Percentiles rank a stretch among this genome's conserved stretches.
phyloP scores from a whole-genome alignment of 2,797 vertebrate species.

The Craterocephalus amniculus region DNA sequence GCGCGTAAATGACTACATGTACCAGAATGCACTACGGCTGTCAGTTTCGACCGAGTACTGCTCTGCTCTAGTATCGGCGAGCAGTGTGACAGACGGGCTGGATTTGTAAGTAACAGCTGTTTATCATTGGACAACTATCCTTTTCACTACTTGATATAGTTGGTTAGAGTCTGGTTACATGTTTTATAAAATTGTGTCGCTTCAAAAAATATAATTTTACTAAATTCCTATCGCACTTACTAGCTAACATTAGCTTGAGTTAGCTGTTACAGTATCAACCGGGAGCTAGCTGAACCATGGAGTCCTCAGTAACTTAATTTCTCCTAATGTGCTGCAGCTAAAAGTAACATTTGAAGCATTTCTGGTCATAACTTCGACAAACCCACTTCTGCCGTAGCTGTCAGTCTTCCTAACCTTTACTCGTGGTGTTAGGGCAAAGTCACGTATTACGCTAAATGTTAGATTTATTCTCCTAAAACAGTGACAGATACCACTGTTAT shows the following conservation, averaged over 20 bases:
- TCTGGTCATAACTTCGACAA: neutral
- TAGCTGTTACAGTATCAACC: conserved; percentile 44
- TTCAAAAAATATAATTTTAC: neutral
- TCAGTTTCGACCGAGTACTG: conserved; percentile 26
- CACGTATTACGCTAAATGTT: neutral
- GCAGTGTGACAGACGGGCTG: conserved; percentile 42
- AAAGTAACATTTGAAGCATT: conserved; percentile 28
- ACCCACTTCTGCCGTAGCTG: neutral
- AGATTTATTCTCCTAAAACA: neutral
- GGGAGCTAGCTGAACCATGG: conserved; percentile 38
- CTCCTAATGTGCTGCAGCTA: conserved; percentile 10
- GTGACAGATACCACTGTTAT: neutral
- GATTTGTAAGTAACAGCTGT: conserved; percentile 61
- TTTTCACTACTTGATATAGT: neutral
- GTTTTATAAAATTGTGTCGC: neutral
- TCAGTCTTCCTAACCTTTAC: neutral
- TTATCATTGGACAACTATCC: conserved; percentile 25
- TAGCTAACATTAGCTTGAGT: conserved; percentile 58
- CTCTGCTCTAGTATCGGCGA: conserved; percentile 26
- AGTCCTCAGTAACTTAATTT: conserved; percentile 13
- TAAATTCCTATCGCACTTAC: neutral
- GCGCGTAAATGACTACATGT: conserved; percentile 60
- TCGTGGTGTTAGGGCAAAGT: neutral
- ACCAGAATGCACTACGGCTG: conserved; percentile 70
- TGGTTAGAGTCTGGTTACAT: neutral